Percentiles rank a stretch among this genome's conserved stretches.
Evolutionary conservation across 2,888 invertebrate genomes (phyloP).

Genomic region (Marasmarcha lunaedactyla): DNA sequence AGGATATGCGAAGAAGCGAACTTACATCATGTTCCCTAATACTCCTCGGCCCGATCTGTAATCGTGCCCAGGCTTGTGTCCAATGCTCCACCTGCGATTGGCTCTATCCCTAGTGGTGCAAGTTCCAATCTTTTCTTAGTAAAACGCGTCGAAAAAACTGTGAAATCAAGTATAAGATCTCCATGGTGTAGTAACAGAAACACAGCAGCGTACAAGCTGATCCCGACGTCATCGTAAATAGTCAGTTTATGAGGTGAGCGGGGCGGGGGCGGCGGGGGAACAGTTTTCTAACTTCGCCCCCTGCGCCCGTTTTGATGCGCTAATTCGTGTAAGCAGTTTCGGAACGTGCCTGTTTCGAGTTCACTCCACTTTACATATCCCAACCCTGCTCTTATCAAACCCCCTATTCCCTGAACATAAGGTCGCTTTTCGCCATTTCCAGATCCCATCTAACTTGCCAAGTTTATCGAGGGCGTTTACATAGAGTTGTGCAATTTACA

Average conservation of each 20-base stretch:
- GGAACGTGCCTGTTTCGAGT: conserved; percentile 66
- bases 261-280: conserved; percentile 27
- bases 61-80: too few relatives aligned
- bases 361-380: conserved; percentile 45
- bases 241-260: conserved; percentile 71
- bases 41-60: too few relatives aligned
- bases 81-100: too few relatives aligned
- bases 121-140: too few relatives aligned
- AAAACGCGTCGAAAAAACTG: too few relatives aligned
- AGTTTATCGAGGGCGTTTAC: conserved; percentile 59
- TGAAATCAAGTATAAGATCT: too few relatives aligned
- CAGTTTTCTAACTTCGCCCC: conserved; percentile 68
- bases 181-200: too few relatives aligned
- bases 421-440: conserved; percentile 21
- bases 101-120: too few relatives aligned
- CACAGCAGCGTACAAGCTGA: conserved; percentile 71
- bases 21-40: too few relatives aligned
- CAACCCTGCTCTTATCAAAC: conserved; percentile 10
- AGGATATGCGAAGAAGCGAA: too few relatives aligned
- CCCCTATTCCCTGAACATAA: conserved; percentile 15
- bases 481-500: conserved; percentile 65
- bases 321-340: conserved; percentile 71
- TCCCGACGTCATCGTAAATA: conserved; percentile 71
- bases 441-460: conserved; percentile 20
- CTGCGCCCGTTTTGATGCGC: conserved; percentile 63